Base-by-base conservation (phyloP, 2,888 invertebrate species). In the Lasiommata megera region DNA sequence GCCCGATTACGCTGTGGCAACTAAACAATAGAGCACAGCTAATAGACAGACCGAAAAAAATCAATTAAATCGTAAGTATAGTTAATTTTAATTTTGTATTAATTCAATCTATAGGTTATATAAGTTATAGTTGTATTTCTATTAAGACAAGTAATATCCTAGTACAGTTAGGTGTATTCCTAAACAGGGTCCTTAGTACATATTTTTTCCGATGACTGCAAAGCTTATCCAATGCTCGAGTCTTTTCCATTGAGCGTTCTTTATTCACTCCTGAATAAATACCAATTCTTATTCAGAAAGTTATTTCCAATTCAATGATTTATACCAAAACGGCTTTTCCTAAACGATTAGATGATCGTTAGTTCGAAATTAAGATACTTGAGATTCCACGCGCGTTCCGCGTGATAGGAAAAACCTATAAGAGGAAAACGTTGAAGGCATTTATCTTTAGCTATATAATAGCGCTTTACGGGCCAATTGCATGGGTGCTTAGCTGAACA, bases 371-470 rank as follows among this genome's bases (percentile, higher is more conserved):
- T 55, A 51, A 44, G 56, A 36, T 38, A 36, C 36, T 60, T 18
- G 16, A 51, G 40, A 62, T 60, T 60, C 62, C 38, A n/a, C 37
- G 46, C 56, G 36, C 51, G 60, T 54, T 29, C 38, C 60, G 28
- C 47, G 46, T 60, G 57, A 56, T 51, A 60, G 48, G 54, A 57
- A 60, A 51, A 51, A 55, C 44, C 40, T 46, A 41, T 56, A 50
- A 50, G 54, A 34, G 12, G 54, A 57, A 48, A 62, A 52, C 36
- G 54, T 36, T 44, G 50, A 38, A 28, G 51, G 54, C 46, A 31
- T 16, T 16, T 14, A 31, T 5, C 40, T 11, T n/a, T 23, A 12
- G 11, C 38, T 38, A 38, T 16, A 16, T 38, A 23, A 23, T 23
- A 23, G 23, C 3, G 23, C 23, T 23, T 2, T 23, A 23, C 3